Base-by-base conservation (phyloP, 2,888 invertebrate species). In the Cosmia pyralina region DNA sequence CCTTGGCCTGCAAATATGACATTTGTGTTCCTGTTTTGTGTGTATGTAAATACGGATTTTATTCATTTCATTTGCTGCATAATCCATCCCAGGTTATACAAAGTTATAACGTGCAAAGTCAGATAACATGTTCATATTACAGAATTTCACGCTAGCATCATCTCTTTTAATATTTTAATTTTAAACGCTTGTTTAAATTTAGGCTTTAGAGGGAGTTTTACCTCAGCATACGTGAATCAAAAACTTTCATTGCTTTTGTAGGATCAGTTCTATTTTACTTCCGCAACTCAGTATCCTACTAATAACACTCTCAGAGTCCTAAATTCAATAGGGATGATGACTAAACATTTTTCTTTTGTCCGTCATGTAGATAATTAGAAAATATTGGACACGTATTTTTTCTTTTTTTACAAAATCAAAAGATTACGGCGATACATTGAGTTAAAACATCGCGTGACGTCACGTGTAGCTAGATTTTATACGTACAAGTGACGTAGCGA, bases 221-320 rank as follows among this genome's bases (percentile, higher is more conserved):
- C 2, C 0, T 8, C 3, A 63, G 7, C 19, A 34, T 2, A 0
- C 15, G 0, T 15, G 8, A 34, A 63, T 15, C 0, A 8, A 19
- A 15, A 10, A 0, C 1, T 1, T 19, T 4, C 0, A 10, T n/a
- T 10, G 5, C 5, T 4, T 64, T 15, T 0, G 0, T 10, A 15
- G 15, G 0, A n/a, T 34, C 6, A 15, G 3, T 63, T n/a, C 13
- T n/a, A 34, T 10, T 34, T 15, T 0, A 13, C 4, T 28, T 28
- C 1, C 2, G 0, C 62, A 46, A 46, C 19, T 48, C 4, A 28
- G 28, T 11, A 34, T 6, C 4, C 3, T 19, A 19, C 19, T 34
- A 48, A 3, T 48, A 4, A 1, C n/a, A 15, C 8, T 34, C 19
- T 10, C 0, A 28, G 0, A 48, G 3, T 63, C 28, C 19, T 28